phyloP scores from a whole-genome alignment of 1,140 invertebrate genomes.

The Sarcophaga peregrina region DNA sequence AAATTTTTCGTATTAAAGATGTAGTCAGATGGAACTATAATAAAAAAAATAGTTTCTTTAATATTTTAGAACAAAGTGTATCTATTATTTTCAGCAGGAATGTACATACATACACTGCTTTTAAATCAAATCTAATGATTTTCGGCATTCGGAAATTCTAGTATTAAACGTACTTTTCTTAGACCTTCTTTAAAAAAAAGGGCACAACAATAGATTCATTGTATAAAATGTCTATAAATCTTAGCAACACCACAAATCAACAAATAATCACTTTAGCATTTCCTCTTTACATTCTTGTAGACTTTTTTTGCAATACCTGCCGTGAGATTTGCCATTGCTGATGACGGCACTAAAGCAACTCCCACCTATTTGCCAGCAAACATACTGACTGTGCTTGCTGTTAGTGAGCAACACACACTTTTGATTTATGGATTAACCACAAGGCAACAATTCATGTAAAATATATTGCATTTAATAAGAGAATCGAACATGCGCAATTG shows the following conservation, averaged over 20 bases:
- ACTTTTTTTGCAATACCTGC: slow-evolving; percentile 13
- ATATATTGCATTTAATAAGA: slow-evolving; percentile 35
- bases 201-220: not conserved
- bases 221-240: slow-evolving; percentile 39
- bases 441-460: slow-evolving; percentile 40
- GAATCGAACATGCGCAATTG: slow-evolving; percentile 29
- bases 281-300: slow-evolving; percentile 4
- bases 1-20: no score
- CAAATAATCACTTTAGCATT: slow-evolving; percentile 37
- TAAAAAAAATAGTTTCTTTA: no score
- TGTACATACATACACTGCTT: no score
- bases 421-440: slow-evolving; percentile 40
- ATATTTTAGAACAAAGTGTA: no score
- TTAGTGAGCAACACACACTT: not conserved
- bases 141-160: no score
- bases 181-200: not conserved
- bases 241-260: slow-evolving; percentile 38
- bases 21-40: no score
- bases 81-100: no score
- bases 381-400: not conserved
- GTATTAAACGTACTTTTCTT: no score
- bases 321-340: slow-evolving; percentile 29
- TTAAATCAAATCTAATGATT: no score
- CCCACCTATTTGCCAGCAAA: slow-evolving; percentile 31
- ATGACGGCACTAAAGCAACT: slow-evolving; percentile 33